Evolutionary conservation across 1,140 invertebrate genomes (phyloP), one percentile per base, ranked within the genome.

Genomic region (Scaptomyza graminum): DNA sequence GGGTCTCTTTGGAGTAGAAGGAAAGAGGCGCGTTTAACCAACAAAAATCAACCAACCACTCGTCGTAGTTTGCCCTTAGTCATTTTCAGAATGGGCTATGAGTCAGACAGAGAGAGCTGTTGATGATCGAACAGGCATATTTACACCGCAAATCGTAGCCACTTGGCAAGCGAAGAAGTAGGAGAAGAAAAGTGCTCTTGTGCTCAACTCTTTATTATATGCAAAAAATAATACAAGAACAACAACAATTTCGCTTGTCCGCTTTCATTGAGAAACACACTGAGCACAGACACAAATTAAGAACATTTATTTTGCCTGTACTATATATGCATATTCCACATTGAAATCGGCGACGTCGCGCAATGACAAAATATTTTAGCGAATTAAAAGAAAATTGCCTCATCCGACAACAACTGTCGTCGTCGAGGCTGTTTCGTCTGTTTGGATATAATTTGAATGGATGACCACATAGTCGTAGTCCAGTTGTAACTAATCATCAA

Each of bases 311-410:
- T 71, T 66, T 65, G 43, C 72, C 65, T 41, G 46, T 72, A 75
- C 62, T 79, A 57, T 37, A 37, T 25, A 34, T 56, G 39, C 52
- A 51, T 63, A 59, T 46, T 50, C 51, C 61, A 55, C 54, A 76
- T 64, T 25, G 39, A 28, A 64, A 55, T 44, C 74, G 68, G 37
- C 75, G 54, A 73, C 76, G 28, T 68, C 68, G 60, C 59, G 65
- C 74, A 80, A 81, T 76, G 81, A 85, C 81, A 84, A 74, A 80
- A 76, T 87, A 87, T 88, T 85, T 82, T 76, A 87, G 82, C 82
- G 67, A 87, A 87, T 87, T 87, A 87, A 87, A 87, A 87, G 82
- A 87, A 87, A 72, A 88, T 88, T 87, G 83, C 67, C 64, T 78
- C 82, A 85, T 85, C 82, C 82, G 82, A 87, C 74, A 78, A 55